Percentiles rank a stretch among this genome's conserved stretches.
These are phyloP conservation scores for Martes flavigula DNA, from an alignment of 2,797 vertebrate species.

Conservation along the genomic window DNA sequence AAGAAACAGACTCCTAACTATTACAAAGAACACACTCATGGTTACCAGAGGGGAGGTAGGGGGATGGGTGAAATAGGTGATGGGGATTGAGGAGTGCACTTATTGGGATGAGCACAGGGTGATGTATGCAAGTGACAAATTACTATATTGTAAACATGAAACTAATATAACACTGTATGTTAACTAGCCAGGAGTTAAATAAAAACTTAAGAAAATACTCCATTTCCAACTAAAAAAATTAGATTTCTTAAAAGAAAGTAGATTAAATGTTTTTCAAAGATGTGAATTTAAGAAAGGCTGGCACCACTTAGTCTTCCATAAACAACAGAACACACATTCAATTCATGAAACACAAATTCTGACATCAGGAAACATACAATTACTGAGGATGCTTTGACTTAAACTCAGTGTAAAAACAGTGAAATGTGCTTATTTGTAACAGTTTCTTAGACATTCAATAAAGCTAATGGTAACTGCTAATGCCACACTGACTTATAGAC, in stretches of 20 bases:
- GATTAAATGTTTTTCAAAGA: neutral
- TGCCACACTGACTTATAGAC: neutral
- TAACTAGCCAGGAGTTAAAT: neutral
- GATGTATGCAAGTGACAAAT: neutral
- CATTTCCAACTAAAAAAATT: neutral
- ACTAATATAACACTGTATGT: neutral
- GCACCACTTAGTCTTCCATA: neutral
- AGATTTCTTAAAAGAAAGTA: neutral
- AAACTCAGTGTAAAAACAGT: slow-evolving; percentile 21
- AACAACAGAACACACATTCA: slow-evolving; percentile 19
- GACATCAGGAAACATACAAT: neutral
- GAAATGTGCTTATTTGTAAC: neutral
- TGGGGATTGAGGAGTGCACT: neutral
- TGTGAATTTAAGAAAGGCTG: slow-evolving; percentile 3
- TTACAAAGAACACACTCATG: neutral
- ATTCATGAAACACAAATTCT: neutral
- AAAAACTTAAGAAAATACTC: neutral
- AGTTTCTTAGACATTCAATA: slow-evolving; percentile 3
- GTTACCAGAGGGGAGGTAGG: neutral
- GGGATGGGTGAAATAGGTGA: neutral
- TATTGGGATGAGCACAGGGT: neutral
- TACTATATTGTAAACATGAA: neutral
- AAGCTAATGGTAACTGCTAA: neutral
- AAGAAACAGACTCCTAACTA: neutral
- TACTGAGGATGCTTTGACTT: neutral